These are phyloP conservation scores for Magallana gigas DNA, from an alignment of 1,140 invertebrate genomes.

Conservation along the genomic window DNA sequence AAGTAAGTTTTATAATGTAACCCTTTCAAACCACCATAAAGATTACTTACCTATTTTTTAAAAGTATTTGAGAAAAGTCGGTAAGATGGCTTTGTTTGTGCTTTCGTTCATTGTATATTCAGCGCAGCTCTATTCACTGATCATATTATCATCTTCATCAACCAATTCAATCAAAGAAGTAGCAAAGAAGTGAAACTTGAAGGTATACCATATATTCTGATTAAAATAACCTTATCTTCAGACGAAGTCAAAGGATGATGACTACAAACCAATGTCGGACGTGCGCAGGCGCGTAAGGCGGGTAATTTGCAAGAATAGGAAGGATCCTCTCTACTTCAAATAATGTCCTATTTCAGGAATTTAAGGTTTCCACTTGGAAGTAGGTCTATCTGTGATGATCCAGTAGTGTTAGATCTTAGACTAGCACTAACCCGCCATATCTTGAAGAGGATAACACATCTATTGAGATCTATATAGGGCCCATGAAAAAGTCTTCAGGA, in stretches of 20 bases:
- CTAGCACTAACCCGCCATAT: conserved; percentile 9
- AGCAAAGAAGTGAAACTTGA: neutral
- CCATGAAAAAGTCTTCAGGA: no score
- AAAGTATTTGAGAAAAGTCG: neutral
- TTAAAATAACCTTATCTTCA: conserved; percentile 30
- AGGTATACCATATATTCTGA: conserved; percentile 2
- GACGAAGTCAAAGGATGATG: conserved; percentile 35
- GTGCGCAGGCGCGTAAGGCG: conserved; percentile 56
- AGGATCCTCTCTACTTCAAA: conserved; percentile 53
- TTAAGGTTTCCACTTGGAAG: conserved; percentile 17
- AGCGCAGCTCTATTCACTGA: neutral
- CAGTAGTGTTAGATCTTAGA: conserved; percentile 33
- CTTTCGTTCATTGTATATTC: conserved; percentile 32
- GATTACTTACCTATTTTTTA: neutral
- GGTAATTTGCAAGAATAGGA: conserved; percentile 57
- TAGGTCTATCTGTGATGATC: neutral
- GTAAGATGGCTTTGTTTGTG: conserved; percentile 27
- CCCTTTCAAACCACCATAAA: conserved; percentile 6
- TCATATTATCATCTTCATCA: conserved; percentile 22
- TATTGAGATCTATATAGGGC: neutral
- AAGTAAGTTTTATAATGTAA: neutral
- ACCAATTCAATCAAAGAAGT: neutral
- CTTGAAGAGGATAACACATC: conserved; percentile 10
- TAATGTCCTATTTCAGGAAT: conserved; percentile 39
- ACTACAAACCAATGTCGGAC: conserved; percentile 55